phyloP scores from a whole-genome alignment of 2,113 vertebrate species.

The Chlamydotis undulata region DNA sequence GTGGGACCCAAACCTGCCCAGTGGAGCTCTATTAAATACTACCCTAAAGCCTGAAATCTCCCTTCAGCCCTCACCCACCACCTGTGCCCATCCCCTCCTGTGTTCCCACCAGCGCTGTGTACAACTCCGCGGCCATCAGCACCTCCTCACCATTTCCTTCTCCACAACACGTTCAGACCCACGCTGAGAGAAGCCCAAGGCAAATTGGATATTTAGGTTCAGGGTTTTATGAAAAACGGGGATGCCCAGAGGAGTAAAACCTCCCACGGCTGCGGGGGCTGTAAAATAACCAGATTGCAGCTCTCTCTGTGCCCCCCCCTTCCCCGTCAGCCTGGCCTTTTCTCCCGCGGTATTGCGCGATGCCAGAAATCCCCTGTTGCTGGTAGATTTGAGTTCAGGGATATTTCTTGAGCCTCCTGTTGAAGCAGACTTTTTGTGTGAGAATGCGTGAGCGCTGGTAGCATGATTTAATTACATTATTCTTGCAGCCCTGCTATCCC shows the following conservation, averaged over 20 bases:
- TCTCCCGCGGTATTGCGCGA: fast-evolving
- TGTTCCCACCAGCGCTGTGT: no score
- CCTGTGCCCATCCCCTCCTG: background rate
- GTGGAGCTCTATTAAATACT: background rate
- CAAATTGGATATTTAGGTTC: background rate
- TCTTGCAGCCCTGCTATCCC: background rate
- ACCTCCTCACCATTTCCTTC: background rate
- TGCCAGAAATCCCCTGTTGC: background rate
- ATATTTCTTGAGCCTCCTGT: background rate
- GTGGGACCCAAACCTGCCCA: background rate
- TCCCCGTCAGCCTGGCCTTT: background rate
- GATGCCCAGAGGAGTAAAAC: background rate
- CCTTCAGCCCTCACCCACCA: background rate
- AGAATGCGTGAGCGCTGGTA: background rate
- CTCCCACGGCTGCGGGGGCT: background rate
- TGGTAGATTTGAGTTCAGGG: background rate
- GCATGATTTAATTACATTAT: conserved; percentile 4
- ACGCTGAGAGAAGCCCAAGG: fast-evolving
- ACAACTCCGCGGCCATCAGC: background rate
- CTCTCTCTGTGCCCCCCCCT: background rate
- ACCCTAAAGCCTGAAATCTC: background rate
- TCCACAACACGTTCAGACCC: background rate
- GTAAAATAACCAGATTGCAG: background rate
- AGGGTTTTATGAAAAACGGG: background rate
- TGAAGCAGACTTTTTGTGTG: background rate